phyloP scores from a whole-genome alignment of 1,140 invertebrate species.

The Spodoptera frugiperda region DNA sequence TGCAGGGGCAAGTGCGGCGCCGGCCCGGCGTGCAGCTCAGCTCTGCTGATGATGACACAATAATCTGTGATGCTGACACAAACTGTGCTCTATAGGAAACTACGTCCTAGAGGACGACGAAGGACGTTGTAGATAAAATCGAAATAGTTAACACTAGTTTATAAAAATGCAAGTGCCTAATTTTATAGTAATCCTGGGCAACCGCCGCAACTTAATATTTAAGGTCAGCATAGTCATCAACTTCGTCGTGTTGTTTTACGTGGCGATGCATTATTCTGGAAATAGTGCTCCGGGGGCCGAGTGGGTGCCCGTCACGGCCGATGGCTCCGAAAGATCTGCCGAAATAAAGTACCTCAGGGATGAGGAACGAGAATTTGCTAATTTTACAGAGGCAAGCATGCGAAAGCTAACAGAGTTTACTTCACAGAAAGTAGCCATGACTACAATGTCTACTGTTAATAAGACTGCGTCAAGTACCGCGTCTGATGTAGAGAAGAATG shows the following conservation, averaged over 20 bases:
- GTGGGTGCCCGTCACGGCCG: conserved; percentile 71
- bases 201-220: conserved; percentile 90
- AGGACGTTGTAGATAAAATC: conserved; percentile 75
- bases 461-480: conserved; percentile 76
- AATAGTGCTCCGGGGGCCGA: conserved; percentile 66
- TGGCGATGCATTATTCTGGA: conserved; percentile 77
- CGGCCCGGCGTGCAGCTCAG: conserved; percentile 71
- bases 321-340: conserved; percentile 70
- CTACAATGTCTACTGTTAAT: conserved; percentile 75
- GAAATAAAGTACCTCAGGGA: conserved; percentile 69
- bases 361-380: conserved; percentile 66
- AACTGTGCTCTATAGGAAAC: conserved; percentile 79
- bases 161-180: conserved; percentile 80
- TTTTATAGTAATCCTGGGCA: conserved; percentile 77
- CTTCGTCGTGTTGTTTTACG: conserved; percentile 89
- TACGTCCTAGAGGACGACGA: conserved; percentile 84
- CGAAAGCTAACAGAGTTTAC: conserved; percentile 75
- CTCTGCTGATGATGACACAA: conserved; percentile 79
- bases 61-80: conserved; percentile 84
- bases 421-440: conserved; percentile 68
- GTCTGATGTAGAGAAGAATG: conserved; percentile 72
- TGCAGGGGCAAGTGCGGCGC: conserved; percentile 73
- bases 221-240: conserved; percentile 91
- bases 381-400: conserved; percentile 63
- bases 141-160: conserved; percentile 60